phyloP scores from a whole-genome alignment of 2,113 vertebrate species.

The Ramphastos sulfuratus region DNA sequence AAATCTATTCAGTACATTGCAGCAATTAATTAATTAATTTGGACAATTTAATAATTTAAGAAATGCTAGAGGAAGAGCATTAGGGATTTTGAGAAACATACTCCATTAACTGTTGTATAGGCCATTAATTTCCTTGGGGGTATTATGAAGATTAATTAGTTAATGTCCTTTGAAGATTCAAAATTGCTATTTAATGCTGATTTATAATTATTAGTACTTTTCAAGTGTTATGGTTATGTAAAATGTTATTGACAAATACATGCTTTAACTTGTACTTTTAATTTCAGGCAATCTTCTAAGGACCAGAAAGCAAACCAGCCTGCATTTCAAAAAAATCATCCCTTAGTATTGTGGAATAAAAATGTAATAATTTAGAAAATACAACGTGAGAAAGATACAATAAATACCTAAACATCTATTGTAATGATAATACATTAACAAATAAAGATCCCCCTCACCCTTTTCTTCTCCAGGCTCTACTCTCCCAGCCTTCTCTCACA shows the following conservation, averaged over 20 bases:
- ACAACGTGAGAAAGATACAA: background rate
- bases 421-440: background rate
- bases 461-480: background rate
- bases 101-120: background rate
- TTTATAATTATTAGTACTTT: background rate
- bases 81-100: background rate
- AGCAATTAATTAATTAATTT: background rate
- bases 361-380: background rate
- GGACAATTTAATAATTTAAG: background rate
- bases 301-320: background rate
- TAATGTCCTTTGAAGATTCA: background rate
- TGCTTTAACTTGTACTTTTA: background rate
- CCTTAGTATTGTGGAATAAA: background rate
- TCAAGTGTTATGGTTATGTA: background rate
- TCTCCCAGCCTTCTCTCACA: background rate
- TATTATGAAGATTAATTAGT: background rate
- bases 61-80: background rate
- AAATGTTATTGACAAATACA: background rate
- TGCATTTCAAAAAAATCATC: background rate
- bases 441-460: background rate
- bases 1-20: background rate
- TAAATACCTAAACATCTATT: background rate
- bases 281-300: background rate
- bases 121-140: conserved; percentile 4
- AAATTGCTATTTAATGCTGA: background rate